These are phyloP conservation scores for Ophthalmotilapia sp. DNA, from an alignment of 2,113 vertebrate species.

Conservation along the genomic window DNA sequence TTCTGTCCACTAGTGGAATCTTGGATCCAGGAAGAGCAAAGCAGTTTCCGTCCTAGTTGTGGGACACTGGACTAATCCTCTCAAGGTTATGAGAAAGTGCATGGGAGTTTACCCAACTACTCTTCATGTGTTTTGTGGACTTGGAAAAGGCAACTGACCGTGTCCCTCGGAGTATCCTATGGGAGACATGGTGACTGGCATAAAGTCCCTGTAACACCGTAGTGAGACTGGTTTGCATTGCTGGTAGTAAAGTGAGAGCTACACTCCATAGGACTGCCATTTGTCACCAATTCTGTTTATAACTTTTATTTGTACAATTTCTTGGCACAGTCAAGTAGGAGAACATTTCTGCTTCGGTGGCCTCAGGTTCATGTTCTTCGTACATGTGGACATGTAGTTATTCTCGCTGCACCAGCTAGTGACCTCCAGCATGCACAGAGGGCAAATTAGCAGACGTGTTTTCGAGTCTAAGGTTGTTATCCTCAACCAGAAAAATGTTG, in stretches of 20 bases:
- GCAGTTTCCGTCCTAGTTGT: neutral
- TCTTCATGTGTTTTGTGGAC: neutral
- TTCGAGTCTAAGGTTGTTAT: neutral
- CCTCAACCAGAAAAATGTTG: neutral
- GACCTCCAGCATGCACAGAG: neutral
- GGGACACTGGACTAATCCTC: neutral
- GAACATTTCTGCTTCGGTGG: fast-evolving
- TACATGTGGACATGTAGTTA: neutral
- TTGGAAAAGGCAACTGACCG: neutral
- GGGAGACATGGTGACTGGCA: neutral
- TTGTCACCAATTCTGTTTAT: neutral
- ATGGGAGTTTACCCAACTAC: neutral
- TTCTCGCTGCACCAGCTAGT: neutral
- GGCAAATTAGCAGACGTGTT: neutral
- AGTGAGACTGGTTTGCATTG: neutral
- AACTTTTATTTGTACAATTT: neutral
- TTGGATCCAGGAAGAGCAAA: neutral
- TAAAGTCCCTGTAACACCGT: neutral
- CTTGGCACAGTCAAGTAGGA: neutral
- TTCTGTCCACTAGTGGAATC: neutral
- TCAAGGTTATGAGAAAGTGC: neutral
- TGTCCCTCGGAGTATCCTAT: neutral
- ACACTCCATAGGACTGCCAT: neutral
- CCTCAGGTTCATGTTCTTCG: neutral
- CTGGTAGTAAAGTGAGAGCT: neutral